Evolutionary conservation across 2,888 invertebrate genomes (phyloP), one percentile per base, ranked within the genome.

Genomic region (Hanleya hanleyi): DNA sequence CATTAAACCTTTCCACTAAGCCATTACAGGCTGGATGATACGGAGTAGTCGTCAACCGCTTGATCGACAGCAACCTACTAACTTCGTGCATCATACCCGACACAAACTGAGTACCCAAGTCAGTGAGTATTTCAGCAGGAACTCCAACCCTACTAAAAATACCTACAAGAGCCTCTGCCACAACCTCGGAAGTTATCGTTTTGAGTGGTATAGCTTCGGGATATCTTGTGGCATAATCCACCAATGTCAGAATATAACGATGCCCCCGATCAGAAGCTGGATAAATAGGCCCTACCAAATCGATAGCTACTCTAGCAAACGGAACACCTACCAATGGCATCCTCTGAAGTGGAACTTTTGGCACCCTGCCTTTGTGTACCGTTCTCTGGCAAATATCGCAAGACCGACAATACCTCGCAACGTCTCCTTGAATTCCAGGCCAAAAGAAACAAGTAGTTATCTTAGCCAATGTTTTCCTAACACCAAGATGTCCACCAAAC

Each of bases 211-310:
- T 66, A 15, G 74, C 76, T 26, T 75, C 78, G 12, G 71, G 75
- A 57, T 79, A 80, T 26, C 79, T 62, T 12, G 79, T 77, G 0
- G 79, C 77, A 57, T 71, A 76, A 57, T 82, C 78, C 1, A 77
- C 71, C 0, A 78, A 1, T 0, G 72, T 76, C 1, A 81, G 50
- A 15, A 81, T 75, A 68, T 80, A 81, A 12, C 70, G 47, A 47
- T 77, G 50, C 22, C 76, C 77, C 22, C 38, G 33, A 33, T 75
- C 73, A 26, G 71, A 77, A 15, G 62, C n/a, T 15, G 77, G 76
- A 2, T 70, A 29, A 35, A 83, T 73, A 22, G 81, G 80, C 37
- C 81, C 81, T 29, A 81, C 47, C 3, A 83, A 41, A 72, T 83
- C 82, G 7, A 83, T 73, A 36, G 73, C 77, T 0, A 78, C 77